These are phyloP conservation scores for Melieria picta DNA, from an alignment of 2,888 invertebrate species.

Conservation along the genomic window DNA sequence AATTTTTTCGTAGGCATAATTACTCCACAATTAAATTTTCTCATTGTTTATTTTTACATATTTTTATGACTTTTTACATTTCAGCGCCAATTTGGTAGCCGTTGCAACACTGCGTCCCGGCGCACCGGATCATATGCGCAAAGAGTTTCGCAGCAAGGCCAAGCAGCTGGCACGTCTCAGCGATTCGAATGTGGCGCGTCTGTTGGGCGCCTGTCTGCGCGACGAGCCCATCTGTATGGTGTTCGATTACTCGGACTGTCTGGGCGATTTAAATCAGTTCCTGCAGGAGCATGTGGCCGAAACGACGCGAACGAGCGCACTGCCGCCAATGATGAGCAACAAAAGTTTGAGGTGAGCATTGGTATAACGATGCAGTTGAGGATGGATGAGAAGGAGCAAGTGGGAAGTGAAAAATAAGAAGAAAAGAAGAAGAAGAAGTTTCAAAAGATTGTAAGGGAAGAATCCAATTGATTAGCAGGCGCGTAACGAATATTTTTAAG, in stretches of 20 bases:
- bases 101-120: conserved; percentile 77
- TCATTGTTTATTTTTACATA: too few relatives aligned
- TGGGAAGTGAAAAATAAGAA: background rate
- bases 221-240: conserved; percentile 81
- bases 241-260: conserved; percentile 73
- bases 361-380: too few relatives aligned
- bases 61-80: background rate
- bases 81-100: conserved; percentile 72
- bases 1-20: too few relatives aligned
- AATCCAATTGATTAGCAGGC: too few relatives aligned
- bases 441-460: background rate
- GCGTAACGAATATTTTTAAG: too few relatives aligned
- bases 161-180: conserved; percentile 75
- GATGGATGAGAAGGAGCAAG: too few relatives aligned
- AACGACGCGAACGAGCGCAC: conserved; percentile 68
- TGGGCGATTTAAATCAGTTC: conserved; percentile 86
- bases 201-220: conserved; percentile 78
- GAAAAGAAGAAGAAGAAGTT: background rate
- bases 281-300: conserved; percentile 83
- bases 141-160: conserved; percentile 79
- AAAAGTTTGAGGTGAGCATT: conserved; percentile 76
- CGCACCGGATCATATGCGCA: conserved; percentile 70
- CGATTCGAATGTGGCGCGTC: conserved; percentile 77
- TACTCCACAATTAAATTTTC: too few relatives aligned
- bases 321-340: conserved; percentile 66